These are phyloP conservation scores for Callospermophilus lateralis DNA, from an alignment of 2,113 vertebrate species.

Conservation along the genomic window DNA sequence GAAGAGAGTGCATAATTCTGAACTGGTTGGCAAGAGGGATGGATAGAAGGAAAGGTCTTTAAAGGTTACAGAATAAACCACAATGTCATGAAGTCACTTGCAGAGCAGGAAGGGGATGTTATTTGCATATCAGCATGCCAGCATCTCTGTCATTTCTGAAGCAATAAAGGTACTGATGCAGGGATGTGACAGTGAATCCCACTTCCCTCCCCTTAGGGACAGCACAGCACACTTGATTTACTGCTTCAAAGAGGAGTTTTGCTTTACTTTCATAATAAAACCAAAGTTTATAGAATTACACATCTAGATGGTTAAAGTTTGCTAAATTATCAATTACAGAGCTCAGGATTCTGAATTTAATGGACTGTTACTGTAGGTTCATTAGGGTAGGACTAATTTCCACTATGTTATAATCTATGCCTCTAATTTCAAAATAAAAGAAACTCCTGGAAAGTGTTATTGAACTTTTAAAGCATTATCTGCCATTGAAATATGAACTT, in stretches of 20 bases:
- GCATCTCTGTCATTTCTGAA: not conserved
- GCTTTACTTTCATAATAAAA: constrained; percentile 62
- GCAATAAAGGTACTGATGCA: constrained; percentile 10
- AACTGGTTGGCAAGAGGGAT: not conserved
- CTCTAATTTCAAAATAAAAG: constrained; percentile 73
- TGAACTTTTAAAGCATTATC: constrained; percentile 61
- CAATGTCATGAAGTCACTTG: not conserved
- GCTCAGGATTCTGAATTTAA: constrained; percentile 65
- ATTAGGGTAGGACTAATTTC: constrained; percentile 69
- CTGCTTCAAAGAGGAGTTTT: not conserved
- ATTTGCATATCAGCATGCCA: not conserved
- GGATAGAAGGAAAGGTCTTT: not conserved
- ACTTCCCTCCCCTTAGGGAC: not conserved
- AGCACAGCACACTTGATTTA: not conserved
- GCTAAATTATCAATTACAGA: constrained; percentile 64
- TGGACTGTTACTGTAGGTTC: constrained; percentile 64
- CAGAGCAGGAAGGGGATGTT: not conserved
- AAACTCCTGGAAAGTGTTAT: constrained; percentile 71
- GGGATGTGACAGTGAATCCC: not conserved
- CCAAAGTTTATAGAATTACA: constrained; percentile 10
- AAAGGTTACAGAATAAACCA: not conserved
- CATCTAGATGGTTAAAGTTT: constrained; percentile 37
- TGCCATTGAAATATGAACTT: constrained; percentile 48
- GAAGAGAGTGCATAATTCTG: not conserved
- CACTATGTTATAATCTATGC: constrained; percentile 62